Base-by-base conservation (phyloP, 2,888 invertebrate genomes). In the Lasius fuliginosus region DNA sequence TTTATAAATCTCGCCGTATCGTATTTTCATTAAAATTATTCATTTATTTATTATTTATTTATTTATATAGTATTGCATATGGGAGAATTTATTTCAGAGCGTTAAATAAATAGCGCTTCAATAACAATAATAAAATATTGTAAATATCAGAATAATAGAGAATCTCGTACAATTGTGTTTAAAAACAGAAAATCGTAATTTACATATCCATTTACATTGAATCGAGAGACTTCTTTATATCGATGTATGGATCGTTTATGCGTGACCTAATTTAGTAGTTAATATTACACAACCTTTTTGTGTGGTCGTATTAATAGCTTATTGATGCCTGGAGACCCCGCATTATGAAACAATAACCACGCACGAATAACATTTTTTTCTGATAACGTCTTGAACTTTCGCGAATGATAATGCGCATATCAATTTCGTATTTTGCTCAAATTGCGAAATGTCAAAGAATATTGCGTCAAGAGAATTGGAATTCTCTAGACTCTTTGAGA, bases 191-290 rank as follows among this genome's bases (percentile, higher is more conserved):
- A 53, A 36, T 27, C n/a, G 5, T 15, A 18, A 3, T 33, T 46
- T 9, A 23, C 12, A 9, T 67, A 2, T 49, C 33, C 3, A 23
- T 36, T 36, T 36, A 36, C 11, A 67, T 86, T 82, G 85, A 87
- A 69, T 75, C 46, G 30, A 40, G n/a, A 69, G n/a, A 65, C n/a
- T 12, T 27, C 2, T 77, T 73, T n/a, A 53, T n/a, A 18, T 8
- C 30, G 6, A 56, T 30, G 23, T 8, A 23, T n/a, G 5, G 81
- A 85, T 84, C 73, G 68, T 64, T 86, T 79, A 71, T 75, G 69
- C 69, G 77, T 76, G 76, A 64, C 82, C 86, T 79, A 84, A 89
- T 90, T 89, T 83, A 90, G 69, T 73, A 53, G n/a, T 69, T 67
- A 30, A 77, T 74, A 58, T 83, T 77, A 49, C 60, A 58, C 64